A percentile compares a stretch with the other conserved stretches of the same genome.
phyloP scores from a whole-genome alignment of 1,140 invertebrate genomes.

The Sesamia nonagrioides region DNA sequence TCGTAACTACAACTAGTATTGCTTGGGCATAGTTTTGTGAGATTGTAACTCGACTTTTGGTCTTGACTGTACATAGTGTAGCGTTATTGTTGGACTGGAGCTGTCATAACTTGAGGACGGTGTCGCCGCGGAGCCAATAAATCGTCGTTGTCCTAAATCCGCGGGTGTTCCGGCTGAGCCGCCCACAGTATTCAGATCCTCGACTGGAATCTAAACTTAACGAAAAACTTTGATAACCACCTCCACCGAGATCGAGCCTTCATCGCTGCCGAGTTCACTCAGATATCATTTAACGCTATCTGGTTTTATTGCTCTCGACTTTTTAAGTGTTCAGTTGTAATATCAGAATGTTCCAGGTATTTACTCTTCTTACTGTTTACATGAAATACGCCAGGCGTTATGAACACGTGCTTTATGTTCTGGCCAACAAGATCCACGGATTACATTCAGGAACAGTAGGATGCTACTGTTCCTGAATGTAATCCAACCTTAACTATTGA shows the following conservation, averaged over 20 bases:
- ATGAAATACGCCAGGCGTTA: no score
- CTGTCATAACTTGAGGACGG: neutral
- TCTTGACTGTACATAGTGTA: no score
- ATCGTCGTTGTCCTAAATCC: neutral
- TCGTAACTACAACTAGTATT: no score
- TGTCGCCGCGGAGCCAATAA: neutral
- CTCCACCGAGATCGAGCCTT: neutral
- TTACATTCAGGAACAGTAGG: no score
- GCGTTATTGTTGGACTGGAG: neutral
- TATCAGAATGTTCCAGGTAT: neutral
- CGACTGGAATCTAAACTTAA: constrained; percentile 6
- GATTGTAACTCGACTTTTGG: no score
- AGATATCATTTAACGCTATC: constrained; percentile 28
- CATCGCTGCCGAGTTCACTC: neutral
- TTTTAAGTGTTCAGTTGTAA: neutral
- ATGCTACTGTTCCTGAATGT: no score
- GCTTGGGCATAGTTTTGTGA: no score
- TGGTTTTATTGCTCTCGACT: constrained; percentile 20
- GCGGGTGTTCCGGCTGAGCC: neutral
- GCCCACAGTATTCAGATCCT: neutral
- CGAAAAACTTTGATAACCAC: constrained; percentile 12
- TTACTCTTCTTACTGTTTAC: no score
- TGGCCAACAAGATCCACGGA: no score
- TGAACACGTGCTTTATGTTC: no score
- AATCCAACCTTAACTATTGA: no score